Evolutionary conservation across 2,888 invertebrate species (phyloP), one percentile per base, ranked within the genome.

Genomic region (Zelleria hepariella): DNA sequence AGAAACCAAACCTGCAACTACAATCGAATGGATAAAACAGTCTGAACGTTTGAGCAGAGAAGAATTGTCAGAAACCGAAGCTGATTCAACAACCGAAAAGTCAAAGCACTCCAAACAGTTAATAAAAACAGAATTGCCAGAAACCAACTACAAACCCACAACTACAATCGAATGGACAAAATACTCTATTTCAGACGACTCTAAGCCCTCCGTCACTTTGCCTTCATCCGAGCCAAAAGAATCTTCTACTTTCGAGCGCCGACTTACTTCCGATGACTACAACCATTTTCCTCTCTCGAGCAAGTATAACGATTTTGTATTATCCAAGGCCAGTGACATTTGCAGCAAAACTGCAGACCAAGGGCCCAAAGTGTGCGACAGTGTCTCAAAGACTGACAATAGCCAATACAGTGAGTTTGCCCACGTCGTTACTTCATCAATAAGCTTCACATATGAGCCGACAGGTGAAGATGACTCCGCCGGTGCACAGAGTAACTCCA

Each of bases 351-450:
- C 78, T 58, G 75, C 76, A 53, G 80, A 80, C 63, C 78, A 83
- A 70, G 82, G 75, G 60, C 80, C 82, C 55, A 86, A 83, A 77
- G 67, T 77, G 63, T 80, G 79, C 69, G 85, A 87, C 67, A 82
- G 75, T 67, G 69, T 77, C 70, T 72, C 72, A 64, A 88, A 84
- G 80, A 83, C 86, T 77, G 89, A 89, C 68, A 81, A 77, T 71
- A 88, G 87, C 80, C 87, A 87, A 78, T 81, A 77, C 67, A 89
- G 87, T 72, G 89, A 90, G 68, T 85, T 90, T 73, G 77, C 87
- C 70, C 82, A 86, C 68, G 75, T 82, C 69, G 86, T 89, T 54
- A 89, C 89, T 65, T 89, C 89, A 59, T 90, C 89, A 58, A 85
- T 90, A 71, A 89, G 89, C 68, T 89, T 89, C 67, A 88, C 89